A percentile compares a stretch with the other conserved stretches of the same genome.
Evolutionary conservation across 2,113 vertebrate species (phyloP).

Genomic region (Pseudorectes ferrugineus): DNA sequence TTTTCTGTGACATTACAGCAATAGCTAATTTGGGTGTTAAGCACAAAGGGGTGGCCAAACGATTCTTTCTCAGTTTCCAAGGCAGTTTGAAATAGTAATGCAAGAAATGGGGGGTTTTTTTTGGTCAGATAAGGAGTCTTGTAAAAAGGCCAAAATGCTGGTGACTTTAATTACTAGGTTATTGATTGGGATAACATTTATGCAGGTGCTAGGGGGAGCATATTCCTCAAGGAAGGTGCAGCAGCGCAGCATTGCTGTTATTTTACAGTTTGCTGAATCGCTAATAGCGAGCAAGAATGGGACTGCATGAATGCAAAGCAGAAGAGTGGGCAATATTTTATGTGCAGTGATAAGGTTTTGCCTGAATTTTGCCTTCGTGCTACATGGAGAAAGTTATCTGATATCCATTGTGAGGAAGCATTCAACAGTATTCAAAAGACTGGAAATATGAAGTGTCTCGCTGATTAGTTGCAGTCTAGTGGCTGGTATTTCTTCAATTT

Average conservation of each 20-base stretch:
- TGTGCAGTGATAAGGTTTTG: background rate
- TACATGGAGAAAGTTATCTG: background rate
- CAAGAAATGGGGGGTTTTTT: background rate
- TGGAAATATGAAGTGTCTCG: background rate
- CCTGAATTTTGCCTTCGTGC: background rate
- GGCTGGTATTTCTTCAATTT: background rate
- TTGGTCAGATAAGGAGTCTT: background rate
- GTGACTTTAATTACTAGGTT: constrained; percentile 40
- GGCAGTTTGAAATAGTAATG: background rate
- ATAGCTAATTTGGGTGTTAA: background rate
- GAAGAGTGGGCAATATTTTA: background rate
- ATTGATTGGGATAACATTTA: constrained; percentile 60
- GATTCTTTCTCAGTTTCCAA: background rate
- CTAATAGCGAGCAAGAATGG: background rate
- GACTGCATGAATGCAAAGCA: background rate
- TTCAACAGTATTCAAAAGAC: background rate
- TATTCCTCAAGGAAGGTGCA: background rate
- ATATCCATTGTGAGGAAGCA: background rate
- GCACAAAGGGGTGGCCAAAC: background rate
- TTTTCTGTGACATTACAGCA: background rate
- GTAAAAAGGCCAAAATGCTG: background rate
- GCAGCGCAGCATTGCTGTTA: background rate
- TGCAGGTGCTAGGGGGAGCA: background rate
- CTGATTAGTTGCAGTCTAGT: background rate
- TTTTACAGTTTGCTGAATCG: constrained; percentile 19